A percentile compares a stretch with the other conserved stretches of the same genome.
Conservation (phyloP, 2,797 vertebrate species). For the Microchirus variegatus region DNA sequence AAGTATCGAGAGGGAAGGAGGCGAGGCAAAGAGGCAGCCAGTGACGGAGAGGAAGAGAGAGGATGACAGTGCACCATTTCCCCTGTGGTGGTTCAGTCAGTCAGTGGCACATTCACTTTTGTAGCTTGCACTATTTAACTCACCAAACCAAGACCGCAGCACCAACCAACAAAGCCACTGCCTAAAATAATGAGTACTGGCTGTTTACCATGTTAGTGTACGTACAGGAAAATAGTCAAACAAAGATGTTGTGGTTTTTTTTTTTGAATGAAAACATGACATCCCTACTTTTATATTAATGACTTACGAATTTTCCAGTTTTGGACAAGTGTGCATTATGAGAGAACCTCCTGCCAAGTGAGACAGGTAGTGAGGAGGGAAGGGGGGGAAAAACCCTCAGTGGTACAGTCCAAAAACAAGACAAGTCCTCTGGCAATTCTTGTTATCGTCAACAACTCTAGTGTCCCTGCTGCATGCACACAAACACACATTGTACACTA, state of each 20-base stretch:
- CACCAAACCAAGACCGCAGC: conserved; percentile 35
- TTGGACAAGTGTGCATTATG: not conserved
- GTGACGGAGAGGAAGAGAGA: conserved; percentile 19
- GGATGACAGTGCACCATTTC: conserved; percentile 74
- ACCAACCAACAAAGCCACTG: conserved; percentile 35
- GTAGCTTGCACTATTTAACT: conserved; percentile 48
- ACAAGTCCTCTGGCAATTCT: conserved; percentile 47
- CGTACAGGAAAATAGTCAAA: not conserved
- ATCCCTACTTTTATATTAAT: not conserved
- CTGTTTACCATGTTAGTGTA: conserved; percentile 22
- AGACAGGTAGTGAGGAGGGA: conserved; percentile 2
- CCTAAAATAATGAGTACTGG: conserved; percentile 6
- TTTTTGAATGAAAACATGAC: not conserved
- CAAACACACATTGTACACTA: not conserved
- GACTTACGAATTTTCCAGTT: not conserved
- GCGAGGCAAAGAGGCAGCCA: conserved; percentile 20
- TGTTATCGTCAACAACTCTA: conserved; percentile 65
- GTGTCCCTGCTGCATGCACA: conserved; percentile 6
- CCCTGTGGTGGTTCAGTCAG: conserved; percentile 38
- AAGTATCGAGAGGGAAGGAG: conserved; percentile 20
- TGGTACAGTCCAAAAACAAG: conserved; percentile 38
- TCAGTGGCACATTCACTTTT: conserved; percentile 47
- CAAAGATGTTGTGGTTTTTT: not conserved
- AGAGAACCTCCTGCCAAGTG: too few relatives aligned
- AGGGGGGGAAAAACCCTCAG: conserved; percentile 32